A percentile compares a stretch with the other conserved stretches of the same genome.
These are phyloP conservation scores for Tichodroma muraria DNA, from an alignment of 2,113 vertebrate genomes.

Conservation along the genomic window DNA sequence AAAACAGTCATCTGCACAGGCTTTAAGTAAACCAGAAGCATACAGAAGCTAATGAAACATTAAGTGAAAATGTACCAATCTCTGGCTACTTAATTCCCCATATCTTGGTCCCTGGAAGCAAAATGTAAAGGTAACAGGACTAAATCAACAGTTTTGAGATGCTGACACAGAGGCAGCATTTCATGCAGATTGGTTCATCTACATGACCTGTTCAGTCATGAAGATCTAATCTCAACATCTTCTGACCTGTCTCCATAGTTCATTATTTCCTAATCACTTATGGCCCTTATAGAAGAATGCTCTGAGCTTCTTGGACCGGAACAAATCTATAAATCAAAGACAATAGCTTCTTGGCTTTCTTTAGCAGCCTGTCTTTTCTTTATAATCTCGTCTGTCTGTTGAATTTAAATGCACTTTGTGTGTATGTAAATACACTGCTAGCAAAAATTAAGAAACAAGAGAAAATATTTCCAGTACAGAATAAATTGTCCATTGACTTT, in stretches of 20 bases:
- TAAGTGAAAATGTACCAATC: not conserved
- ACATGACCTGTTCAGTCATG: not conserved
- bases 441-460: not conserved
- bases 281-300: slow-evolving; percentile 1
- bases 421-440: not conserved
- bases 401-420: not conserved
- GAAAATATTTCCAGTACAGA: not conserved
- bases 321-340: slow-evolving; percentile 60
- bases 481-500: not conserved
- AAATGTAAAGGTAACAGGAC: slow-evolving; percentile 18
- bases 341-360: not conserved
- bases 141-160: not conserved
- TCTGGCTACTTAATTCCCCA: not conserved
- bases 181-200: slow-evolving; percentile 24
- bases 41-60: not conserved
- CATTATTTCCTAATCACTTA: slow-evolving; percentile 60
- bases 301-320: slow-evolving; percentile 14
- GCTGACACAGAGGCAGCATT: not conserved
- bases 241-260: slow-evolving; percentile 24
- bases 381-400: not conserved
- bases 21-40: not conserved
- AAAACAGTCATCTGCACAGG: not conserved
- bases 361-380: not conserved
- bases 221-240: slow-evolving; percentile 53
- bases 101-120: not conserved